A percentile compares a stretch with the other conserved stretches of the same genome.
phyloP scores from a whole-genome alignment of 2,888 invertebrate species.

The Athetis lepigone region DNA sequence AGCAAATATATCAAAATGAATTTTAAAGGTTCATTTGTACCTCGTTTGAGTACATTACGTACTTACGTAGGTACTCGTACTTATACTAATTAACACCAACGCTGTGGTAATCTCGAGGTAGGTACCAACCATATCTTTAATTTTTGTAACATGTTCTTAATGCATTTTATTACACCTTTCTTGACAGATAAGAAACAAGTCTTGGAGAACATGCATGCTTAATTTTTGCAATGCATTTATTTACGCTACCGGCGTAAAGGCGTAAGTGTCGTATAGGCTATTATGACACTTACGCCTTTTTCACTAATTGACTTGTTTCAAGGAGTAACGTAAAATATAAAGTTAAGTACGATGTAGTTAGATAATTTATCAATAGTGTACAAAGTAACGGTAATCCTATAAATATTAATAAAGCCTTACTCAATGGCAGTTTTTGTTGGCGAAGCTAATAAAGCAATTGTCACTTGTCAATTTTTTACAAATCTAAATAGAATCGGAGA shows the following conservation, averaged over 20 bases:
- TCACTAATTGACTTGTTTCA: neutral
- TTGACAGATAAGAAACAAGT: neutral
- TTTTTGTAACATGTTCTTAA: neutral
- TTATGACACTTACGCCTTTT: neutral
- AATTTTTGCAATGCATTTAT: neutral
- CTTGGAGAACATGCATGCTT: neutral
- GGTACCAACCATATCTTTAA: neutral
- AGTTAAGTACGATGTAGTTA: too few species aligned
- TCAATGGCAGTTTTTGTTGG: conserved; percentile 32
- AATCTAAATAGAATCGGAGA: conserved; percentile 23
- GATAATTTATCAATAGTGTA: too few species aligned
- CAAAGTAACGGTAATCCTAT: conserved; percentile 5
- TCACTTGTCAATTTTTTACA: conserved; percentile 19
- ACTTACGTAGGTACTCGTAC: too few species aligned
- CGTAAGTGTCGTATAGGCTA: too few species aligned
- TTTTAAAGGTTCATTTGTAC: neutral
- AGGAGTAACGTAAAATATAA: neutral
- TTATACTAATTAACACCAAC: too few species aligned
- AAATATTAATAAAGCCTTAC: conserved; percentile 28
- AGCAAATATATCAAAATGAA: neutral
- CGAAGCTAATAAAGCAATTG: conserved; percentile 15
- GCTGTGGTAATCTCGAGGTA: neutral
- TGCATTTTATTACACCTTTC: neutral
- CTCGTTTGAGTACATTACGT: neutral
- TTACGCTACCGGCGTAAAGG: too few species aligned